Conservation (phyloP, 2,113 vertebrate genomes). For the Origma solitaria region DNA sequence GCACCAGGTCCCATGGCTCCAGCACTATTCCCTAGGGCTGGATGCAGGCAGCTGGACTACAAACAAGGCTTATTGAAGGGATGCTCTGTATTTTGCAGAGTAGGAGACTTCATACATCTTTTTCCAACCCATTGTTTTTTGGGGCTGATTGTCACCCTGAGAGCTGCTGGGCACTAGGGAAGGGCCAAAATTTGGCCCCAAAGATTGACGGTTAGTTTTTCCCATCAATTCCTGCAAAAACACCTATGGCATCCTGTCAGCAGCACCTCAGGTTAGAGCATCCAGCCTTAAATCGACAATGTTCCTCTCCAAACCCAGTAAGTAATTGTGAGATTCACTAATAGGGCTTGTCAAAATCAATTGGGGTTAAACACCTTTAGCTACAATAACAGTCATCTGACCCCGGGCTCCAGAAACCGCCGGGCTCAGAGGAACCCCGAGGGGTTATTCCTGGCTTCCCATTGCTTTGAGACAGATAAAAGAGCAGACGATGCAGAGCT, state of each 20-base stretch:
- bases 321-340: constrained; percentile 44
- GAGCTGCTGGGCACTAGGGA: neutral
- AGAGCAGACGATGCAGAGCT: constrained; percentile 48
- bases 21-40: accelerated
- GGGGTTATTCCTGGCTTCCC: constrained; percentile 39
- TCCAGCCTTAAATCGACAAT: neutral
- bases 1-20: neutral
- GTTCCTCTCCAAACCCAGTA: neutral
- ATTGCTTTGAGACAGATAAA: constrained; percentile 49
- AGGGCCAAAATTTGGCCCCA: neutral
- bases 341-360: constrained; percentile 62
- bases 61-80: neutral
- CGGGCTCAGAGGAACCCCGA: constrained; percentile 27
- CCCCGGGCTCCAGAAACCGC: neutral
- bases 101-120: neutral
- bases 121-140: accelerated
- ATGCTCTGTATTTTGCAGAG: neutral
- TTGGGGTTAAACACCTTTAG: constrained; percentile 55
- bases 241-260: neutral
- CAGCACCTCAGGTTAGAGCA: neutral
- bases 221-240: neutral
- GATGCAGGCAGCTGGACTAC: neutral
- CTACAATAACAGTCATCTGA: constrained; percentile 52
- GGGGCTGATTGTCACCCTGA: neutral
- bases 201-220: no score